Percentiles rank a stretch among this genome's conserved stretches.
These are phyloP conservation scores for Odontomyia ornata DNA, from an alignment of 2,888 invertebrate species.

Conservation along the genomic window DNA sequence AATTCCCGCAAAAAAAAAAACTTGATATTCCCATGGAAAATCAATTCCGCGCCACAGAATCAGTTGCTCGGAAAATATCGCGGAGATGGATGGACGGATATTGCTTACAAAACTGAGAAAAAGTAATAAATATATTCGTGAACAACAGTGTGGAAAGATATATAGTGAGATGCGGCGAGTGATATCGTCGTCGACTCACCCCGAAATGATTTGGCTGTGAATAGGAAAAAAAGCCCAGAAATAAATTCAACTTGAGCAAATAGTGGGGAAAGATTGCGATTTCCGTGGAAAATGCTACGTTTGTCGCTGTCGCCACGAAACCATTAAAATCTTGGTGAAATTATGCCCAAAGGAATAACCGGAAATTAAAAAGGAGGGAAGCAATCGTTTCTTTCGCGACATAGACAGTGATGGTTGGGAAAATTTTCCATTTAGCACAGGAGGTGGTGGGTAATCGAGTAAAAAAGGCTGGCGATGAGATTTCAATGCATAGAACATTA, in stretches of 20 bases:
- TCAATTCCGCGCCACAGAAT: background rate
- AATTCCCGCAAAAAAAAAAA: background rate
- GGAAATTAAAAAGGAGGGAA: constrained; percentile 12
- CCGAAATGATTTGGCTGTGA: too few species aligned
- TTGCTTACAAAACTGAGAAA: background rate
- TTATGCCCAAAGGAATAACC: constrained; percentile 13
- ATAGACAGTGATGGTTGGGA: too few species aligned
- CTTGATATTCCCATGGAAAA: constrained; percentile 5
- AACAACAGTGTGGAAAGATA: background rate
- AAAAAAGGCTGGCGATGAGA: too few species aligned
- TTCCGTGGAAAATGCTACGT: background rate
- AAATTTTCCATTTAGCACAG: too few species aligned
- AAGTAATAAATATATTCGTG: background rate
- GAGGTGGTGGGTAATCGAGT: too few species aligned
- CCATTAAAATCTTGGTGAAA: constrained; percentile 12
- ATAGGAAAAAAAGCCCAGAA: background rate
- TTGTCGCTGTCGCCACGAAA: background rate
- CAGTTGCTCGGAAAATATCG: background rate
- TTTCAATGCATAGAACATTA: too few species aligned
- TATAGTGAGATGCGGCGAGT: background rate
- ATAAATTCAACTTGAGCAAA: background rate
- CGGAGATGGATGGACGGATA: background rate
- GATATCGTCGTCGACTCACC: too few species aligned
- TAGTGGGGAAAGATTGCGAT: background rate
- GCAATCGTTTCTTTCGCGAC: background rate